These are phyloP conservation scores for Lagenorhynchus albirostris DNA, from an alignment of 2,113 vertebrate genomes.

Conservation along the genomic window DNA sequence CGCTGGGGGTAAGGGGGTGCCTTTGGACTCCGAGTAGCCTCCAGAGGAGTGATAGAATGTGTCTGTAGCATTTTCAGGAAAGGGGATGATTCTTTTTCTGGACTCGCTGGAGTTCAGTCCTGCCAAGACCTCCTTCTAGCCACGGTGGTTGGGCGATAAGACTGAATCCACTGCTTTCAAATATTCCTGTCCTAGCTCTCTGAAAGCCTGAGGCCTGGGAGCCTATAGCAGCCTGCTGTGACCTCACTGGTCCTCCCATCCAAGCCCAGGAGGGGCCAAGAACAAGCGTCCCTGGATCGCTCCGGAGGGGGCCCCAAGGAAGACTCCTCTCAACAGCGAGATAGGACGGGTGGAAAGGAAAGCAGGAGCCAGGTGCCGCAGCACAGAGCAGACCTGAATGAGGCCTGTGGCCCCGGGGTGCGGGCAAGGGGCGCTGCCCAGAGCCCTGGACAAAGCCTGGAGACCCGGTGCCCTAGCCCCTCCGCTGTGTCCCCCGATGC, in stretches of 20 bases:
- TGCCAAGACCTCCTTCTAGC: not conserved
- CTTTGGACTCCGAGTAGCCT: not conserved
- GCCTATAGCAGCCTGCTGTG: not conserved
- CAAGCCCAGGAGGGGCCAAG: not conserved
- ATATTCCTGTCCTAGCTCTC: not conserved
- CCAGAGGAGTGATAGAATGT: not conserved
- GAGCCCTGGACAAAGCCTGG: not conserved
- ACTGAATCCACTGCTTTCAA: not conserved
- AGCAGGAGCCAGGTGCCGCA: too few relatives aligned
- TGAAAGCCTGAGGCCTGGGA: not conserved
- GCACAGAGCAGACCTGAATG: not conserved
- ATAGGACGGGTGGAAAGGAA: not conserved
- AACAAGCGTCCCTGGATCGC: not conserved
- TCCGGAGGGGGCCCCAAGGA: not conserved
- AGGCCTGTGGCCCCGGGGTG: not conserved
- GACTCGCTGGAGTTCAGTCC: not conserved
- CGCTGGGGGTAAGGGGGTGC: accelerated
- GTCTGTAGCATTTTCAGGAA: not conserved
- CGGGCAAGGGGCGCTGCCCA: accelerated
- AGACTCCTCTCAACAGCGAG: not conserved
- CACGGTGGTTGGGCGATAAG: not conserved
- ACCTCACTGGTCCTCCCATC: not conserved
- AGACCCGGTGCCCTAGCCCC: not conserved
- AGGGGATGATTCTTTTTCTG: not conserved
- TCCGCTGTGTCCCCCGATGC: accelerated